These are phyloP conservation scores for Aplysia californica DNA, from an alignment of 1,140 invertebrate species.

Conservation along the genomic window DNA sequence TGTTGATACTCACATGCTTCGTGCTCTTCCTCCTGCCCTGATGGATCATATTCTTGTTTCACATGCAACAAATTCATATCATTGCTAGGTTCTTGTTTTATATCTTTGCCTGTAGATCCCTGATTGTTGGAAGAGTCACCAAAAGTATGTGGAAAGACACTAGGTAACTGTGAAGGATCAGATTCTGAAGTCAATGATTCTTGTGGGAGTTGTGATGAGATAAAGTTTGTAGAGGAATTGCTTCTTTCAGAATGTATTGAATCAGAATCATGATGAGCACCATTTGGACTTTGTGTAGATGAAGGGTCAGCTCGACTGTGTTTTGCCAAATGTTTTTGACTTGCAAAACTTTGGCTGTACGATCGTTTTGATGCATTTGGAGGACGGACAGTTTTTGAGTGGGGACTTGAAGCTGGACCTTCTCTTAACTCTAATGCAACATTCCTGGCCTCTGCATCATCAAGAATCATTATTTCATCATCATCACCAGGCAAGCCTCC, in stretches of 20 bases:
- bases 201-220: background rate
- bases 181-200: constrained; percentile 18
- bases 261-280: constrained; percentile 11
- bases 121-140: constrained; percentile 9
- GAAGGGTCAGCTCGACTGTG: background rate
- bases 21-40: constrained; percentile 14
- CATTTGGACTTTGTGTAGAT: background rate
- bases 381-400: background rate
- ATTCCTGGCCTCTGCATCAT: constrained; percentile 26
- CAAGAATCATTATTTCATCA: constrained; percentile 34
- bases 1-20: constrained; percentile 12
- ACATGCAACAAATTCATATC: constrained; percentile 20
- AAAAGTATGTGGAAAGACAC: constrained; percentile 25
- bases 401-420: background rate
- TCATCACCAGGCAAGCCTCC: constrained; percentile 7
- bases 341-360: constrained; percentile 12
- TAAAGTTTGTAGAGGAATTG: background rate
- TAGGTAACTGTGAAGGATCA: constrained; percentile 12
- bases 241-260: constrained; percentile 17
- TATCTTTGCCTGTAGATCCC: constrained; percentile 1
- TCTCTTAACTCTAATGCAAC: constrained; percentile 9
- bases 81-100: constrained; percentile 13
- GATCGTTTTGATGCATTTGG: constrained; percentile 19
- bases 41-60: constrained; percentile 17
- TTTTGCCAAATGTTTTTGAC: constrained; percentile 9